Conservation (phyloP, 2,113 vertebrate species). For the Origma solitaria region DNA sequence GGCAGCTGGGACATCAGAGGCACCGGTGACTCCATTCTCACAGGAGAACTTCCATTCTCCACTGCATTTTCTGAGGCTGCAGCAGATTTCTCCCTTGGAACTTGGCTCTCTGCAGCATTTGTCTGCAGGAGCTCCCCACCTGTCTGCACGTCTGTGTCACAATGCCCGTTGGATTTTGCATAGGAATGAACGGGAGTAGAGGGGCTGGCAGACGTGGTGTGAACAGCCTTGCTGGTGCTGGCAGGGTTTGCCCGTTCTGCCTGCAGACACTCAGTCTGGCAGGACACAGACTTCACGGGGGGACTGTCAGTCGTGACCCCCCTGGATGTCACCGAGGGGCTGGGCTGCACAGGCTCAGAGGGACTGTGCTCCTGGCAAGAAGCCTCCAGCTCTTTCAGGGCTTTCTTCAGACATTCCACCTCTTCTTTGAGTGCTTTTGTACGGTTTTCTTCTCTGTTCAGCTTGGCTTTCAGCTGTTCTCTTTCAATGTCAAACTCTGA, state of each 20-base stretch:
- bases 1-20: slow-evolving; percentile 66
- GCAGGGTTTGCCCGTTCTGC: slow-evolving; percentile 46
- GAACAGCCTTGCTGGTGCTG: not conserved
- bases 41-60: slow-evolving; percentile 76
- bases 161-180: slow-evolving; percentile 84
- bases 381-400: slow-evolving; percentile 71
- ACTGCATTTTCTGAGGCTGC: slow-evolving; percentile 59
- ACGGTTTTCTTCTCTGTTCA: slow-evolving; percentile 85
- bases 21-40: slow-evolving; percentile 43
- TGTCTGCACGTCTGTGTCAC: slow-evolving; percentile 24
- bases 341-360: not conserved
- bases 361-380: slow-evolving; percentile 6
- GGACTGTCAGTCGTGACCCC: slow-evolving; percentile 53
- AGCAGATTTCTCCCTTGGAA: slow-evolving; percentile 58
- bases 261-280: slow-evolving; percentile 78
- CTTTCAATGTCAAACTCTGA: slow-evolving; percentile 87
- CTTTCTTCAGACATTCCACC: slow-evolving; percentile 78
- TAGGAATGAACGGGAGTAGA: slow-evolving; percentile 37
- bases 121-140: not conserved
- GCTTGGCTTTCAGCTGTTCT: slow-evolving; percentile 82
- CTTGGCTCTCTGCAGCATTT: slow-evolving; percentile 5
- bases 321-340: not conserved
- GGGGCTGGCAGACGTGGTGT: not conserved
- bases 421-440: slow-evolving; percentile 83
- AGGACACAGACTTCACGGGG: slow-evolving; percentile 58